Evolutionary conservation across 2,113 vertebrate genomes (phyloP), one percentile per base, ranked within the genome.

Genomic region (Hucho hucho): DNA sequence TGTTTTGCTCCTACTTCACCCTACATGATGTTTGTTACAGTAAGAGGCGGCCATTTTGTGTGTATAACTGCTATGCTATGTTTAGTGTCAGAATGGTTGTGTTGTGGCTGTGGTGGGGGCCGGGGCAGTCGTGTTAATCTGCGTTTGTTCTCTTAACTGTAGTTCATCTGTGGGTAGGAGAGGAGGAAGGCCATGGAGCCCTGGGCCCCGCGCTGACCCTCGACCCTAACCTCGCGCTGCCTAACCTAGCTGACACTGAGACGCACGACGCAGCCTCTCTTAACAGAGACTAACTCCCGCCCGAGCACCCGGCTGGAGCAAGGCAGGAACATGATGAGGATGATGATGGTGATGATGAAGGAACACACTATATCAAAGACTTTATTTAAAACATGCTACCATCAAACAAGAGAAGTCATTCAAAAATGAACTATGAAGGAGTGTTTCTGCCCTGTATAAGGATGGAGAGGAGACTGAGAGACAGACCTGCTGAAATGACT

Each of bases 151-250:
- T 93, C 22, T 90, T 91, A 87, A 83, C 92, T 75, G 46, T 90
- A 94, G 93, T 92, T 87, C 92, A 92, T 89, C 91, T 91, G 82
- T 94, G 93, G 93, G 88, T 89, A 80, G 87, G 87, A 89, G 93
- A 93, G 85, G 92, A 93, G 87, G 93, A 93, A 90, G 88, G 85
- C 82, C 81, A 86, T 81, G 63, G 89, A 89, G 84, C 85, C 87
- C 91, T 88, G 83, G 91, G 90, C 79, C 89, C 88, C 75, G 74
- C 82, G 72, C 87, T 93, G 87, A 88, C 87, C 89, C 87, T 87
- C 84, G 89, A 93, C 84, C 88, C 89, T 87, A 91, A 88, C 89
- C 91, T 89, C 71, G 86, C 86, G 78, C 87, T 86, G 87, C 90
- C 87, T 89, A 93, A 91, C 89, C 88, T 93, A 87, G 89, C 87